Percentiles rank a stretch among this genome's conserved stretches.
These are phyloP conservation scores for Styela clava DNA, from an alignment of 23 tunicate genomes.

Conservation along the genomic window DNA sequence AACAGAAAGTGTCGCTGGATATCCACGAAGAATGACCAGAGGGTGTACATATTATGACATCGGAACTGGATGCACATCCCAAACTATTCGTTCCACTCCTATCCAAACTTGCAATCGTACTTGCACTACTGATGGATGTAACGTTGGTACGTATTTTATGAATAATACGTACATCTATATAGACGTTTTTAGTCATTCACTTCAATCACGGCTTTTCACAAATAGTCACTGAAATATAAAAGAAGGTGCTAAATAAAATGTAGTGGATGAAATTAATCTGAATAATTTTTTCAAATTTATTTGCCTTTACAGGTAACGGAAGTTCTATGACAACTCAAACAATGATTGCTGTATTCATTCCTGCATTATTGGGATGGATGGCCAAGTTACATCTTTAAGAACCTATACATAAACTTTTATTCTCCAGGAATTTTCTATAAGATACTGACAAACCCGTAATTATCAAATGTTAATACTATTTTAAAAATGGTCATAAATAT, in stretches of 20 bases:
- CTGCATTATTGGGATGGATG: slow-evolving; percentile 8
- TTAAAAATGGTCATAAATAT: not conserved
- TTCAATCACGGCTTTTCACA: no score
- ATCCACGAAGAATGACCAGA: not conserved
- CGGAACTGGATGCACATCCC: slow-evolving; percentile 20
- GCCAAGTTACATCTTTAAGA: not conserved
- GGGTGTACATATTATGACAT: slow-evolving; percentile 12
- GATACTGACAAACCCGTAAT: not conserved
- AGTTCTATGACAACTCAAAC: not conserved
- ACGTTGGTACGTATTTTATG: slow-evolving; percentile 27
- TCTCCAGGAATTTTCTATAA: not conserved
- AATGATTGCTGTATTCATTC: not conserved
- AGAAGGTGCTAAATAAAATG: no score
- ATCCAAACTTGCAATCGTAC: slow-evolving; percentile 25
- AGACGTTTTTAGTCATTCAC: no score
- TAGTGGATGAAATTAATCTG: no score
- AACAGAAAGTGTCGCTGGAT: not conserved
- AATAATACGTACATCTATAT: no score
- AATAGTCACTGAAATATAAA: no score
- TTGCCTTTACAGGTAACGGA: slow-evolving; percentile 12
- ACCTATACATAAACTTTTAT: no score
- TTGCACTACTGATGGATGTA: slow-evolving; percentile 43
- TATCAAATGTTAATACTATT: no score
- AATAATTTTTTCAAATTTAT: no score
- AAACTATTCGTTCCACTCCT: not conserved